These are phyloP conservation scores for Dusona sp. DNA, from an alignment of 2,888 invertebrate genomes.

Conservation along the genomic window DNA sequence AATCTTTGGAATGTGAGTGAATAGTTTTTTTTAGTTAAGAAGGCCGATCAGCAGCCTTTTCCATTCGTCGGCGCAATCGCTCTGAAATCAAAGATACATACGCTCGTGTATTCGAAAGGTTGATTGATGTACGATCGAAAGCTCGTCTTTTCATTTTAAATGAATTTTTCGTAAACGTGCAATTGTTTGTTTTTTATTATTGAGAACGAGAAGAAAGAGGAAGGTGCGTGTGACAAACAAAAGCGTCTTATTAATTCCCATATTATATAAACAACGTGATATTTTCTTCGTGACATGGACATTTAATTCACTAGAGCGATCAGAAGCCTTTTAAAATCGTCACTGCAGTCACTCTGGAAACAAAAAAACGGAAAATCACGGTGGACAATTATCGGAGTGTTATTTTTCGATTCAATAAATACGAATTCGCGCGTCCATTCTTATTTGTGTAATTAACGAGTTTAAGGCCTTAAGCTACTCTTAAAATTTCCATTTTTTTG, in stretches of 20 bases:
- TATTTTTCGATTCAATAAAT: slow-evolving; percentile 35
- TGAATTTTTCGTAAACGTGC: slow-evolving; percentile 48
- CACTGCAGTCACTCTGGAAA: slow-evolving; percentile 84
- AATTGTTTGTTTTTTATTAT: slow-evolving; percentile 47
- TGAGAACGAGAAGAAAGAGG: slow-evolving; percentile 45
- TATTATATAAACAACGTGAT: slow-evolving; percentile 28
- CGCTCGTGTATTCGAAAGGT: slow-evolving; percentile 47
- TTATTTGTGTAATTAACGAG: slow-evolving; percentile 7
- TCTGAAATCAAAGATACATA: slow-evolving; percentile 79
- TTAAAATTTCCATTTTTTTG: not conserved
- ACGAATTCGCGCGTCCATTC: slow-evolving; percentile 13
- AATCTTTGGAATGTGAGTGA: slow-evolving; percentile 59
- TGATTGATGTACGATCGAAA: not conserved
- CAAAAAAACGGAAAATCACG: slow-evolving; percentile 70
- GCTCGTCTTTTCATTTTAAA: slow-evolving; percentile 7
- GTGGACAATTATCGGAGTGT: slow-evolving; percentile 55
- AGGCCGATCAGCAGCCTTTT: slow-evolving; percentile 82
- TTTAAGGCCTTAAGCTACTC: not conserved
- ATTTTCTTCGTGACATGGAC: slow-evolving; percentile 41
- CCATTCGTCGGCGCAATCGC: slow-evolving; percentile 79
- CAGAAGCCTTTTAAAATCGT: slow-evolving; percentile 83
- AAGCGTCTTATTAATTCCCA: slow-evolving; percentile 63
- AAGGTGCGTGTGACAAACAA: slow-evolving; percentile 52
- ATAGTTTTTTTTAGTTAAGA: slow-evolving; percentile 76
- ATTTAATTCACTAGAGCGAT: slow-evolving; percentile 82